Evolutionary conservation across 2,113 vertebrate genomes (phyloP).

Genomic region (Cavia porcellus): DNA sequence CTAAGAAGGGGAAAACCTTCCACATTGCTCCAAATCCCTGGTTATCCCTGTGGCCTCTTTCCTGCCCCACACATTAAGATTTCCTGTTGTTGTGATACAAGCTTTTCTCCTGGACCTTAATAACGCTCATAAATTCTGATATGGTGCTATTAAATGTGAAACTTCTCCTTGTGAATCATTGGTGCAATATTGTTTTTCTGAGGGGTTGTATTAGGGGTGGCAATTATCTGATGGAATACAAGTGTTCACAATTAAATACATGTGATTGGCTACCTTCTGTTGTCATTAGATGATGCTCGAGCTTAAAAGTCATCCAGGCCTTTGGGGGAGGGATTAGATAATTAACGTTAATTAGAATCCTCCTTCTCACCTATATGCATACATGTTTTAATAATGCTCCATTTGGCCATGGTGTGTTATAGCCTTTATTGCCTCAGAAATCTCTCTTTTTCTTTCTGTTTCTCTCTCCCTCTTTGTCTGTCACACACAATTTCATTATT

Average conservation of each 20-base stretch:
- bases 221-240: neutral
- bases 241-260: neutral
- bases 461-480: neutral
- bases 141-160: neutral
- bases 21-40: neutral
- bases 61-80: neutral
- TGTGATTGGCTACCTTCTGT: neutral
- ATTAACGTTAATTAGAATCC: neutral
- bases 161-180: conserved; percentile 4
- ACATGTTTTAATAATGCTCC: neutral
- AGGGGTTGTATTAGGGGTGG: neutral
- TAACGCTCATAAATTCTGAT: neutral
- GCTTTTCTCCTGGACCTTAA: neutral
- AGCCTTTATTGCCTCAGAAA: neutral
- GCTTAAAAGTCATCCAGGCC: neutral
- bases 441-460: neutral
- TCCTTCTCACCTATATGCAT: neutral
- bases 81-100: neutral
- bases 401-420: neutral
- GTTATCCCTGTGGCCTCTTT: neutral
- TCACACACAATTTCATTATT: neutral
- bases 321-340: neutral
- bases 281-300: neutral
- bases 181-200: neutral
- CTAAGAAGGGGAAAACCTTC: neutral